phyloP scores from a whole-genome alignment of 2,113 vertebrate genomes.

The Crocuta crocuta region DNA sequence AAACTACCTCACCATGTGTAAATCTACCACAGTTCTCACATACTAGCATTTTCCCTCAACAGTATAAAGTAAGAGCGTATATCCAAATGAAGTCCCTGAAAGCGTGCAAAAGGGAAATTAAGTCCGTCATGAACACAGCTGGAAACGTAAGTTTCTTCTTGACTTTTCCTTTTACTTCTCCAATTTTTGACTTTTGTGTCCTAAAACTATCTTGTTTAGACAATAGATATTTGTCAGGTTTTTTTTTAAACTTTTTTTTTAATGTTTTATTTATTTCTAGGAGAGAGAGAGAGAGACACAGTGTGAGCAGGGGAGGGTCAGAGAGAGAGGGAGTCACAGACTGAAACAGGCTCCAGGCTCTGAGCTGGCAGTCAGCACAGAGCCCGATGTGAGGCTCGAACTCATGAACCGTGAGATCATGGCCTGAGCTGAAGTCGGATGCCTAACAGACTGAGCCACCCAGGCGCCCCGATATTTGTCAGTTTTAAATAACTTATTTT shows the following conservation, averaged over 20 bases:
- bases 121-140: slow-evolving; percentile 99
- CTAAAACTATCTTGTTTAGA: not conserved
- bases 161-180: not conserved
- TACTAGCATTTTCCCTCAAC: slow-evolving; percentile 39
- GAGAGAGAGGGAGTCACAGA: no score
- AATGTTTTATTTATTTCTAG: no score
- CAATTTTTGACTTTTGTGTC: not conserved
- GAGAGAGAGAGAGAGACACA: no score
- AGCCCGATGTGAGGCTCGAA: no score
- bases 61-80: slow-evolving; percentile 99
- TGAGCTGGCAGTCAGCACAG: no score
- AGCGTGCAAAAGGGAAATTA: slow-evolving; percentile 98
- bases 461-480: not conserved
- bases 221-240: not conserved
- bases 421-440: no score
- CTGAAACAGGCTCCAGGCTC: no score
- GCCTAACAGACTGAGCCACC: no score
- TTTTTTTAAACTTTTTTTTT: no score
- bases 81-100: slow-evolving; percentile 99
- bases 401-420: no score
- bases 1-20: not conserved
- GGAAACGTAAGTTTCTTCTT: slow-evolving; percentile 93
- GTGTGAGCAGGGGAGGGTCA: no score
- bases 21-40: not conserved
- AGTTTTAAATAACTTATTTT: not conserved